These are phyloP conservation scores for Philereme transversata DNA, from an alignment of 2,888 invertebrate genomes.

Conservation along the genomic window DNA sequence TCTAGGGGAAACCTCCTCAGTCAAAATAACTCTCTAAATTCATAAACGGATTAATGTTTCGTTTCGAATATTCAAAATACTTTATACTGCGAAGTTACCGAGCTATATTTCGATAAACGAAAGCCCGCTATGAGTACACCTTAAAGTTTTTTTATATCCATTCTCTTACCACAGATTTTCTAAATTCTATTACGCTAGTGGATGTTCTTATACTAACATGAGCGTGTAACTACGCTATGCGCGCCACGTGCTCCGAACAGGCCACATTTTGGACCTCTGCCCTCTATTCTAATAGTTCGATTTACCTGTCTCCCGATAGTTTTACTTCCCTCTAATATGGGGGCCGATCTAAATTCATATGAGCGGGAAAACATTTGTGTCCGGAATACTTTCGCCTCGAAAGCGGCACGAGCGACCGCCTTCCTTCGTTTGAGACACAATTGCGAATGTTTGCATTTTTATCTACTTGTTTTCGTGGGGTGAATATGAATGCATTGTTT, in stretches of 20 bases:
- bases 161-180: too few species aligned
- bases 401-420: slow-evolving; percentile 48
- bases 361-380: slow-evolving; percentile 76
- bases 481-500: slow-evolving; percentile 79
- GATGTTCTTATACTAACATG: slow-evolving; percentile 48
- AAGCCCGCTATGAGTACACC: too few species aligned
- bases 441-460: slow-evolving; percentile 82
- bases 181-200: slow-evolving; percentile 23
- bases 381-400: slow-evolving; percentile 62
- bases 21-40: slow-evolving; percentile 7
- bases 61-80: neutral
- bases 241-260: slow-evolving; percentile 53
- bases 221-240: slow-evolving; percentile 45
- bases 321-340: slow-evolving; percentile 72
- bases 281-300: slow-evolving; percentile 66
- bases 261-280: slow-evolving; percentile 51
- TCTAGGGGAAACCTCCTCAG: slow-evolving; percentile 9
- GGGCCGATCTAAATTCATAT: slow-evolving; percentile 80
- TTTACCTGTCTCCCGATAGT: slow-evolving; percentile 69
- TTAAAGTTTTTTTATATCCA: too few species aligned
- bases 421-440: slow-evolving; percentile 74
- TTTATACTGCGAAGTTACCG: too few species aligned
- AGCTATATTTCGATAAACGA: too few species aligned
- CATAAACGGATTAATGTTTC: slow-evolving; percentile 6
- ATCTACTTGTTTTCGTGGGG: slow-evolving; percentile 80